Conservation (phyloP, 2,888 invertebrate genomes). For the Hyalella azteca region DNA sequence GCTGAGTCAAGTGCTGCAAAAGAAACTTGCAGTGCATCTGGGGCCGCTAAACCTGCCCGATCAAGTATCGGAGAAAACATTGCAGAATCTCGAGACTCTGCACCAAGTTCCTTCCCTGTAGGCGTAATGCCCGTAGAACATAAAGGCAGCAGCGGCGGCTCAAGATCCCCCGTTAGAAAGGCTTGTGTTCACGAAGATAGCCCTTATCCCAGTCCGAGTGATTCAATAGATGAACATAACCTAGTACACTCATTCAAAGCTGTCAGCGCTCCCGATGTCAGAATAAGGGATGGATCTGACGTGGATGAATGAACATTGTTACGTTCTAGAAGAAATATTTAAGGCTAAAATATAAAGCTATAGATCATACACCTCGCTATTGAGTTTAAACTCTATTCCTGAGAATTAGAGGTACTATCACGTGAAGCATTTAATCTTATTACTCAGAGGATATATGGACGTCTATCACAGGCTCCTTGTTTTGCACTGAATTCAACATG, state of each 20-base stretch:
- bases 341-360: too few relatives aligned
- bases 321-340: too few relatives aligned
- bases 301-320: too few relatives aligned
- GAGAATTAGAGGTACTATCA: too few relatives aligned
- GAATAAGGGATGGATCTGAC: background rate
- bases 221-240: background rate
- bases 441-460: too few relatives aligned
- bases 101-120: too few relatives aligned
- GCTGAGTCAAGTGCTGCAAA: background rate
- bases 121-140: background rate
- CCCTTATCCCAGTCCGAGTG: background rate
- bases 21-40: background rate
- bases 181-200: background rate
- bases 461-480: too few relatives aligned
- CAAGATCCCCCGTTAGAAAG: background rate
- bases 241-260: constrained; percentile 13
- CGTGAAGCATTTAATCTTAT: too few relatives aligned
- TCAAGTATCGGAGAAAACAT: background rate
- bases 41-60: background rate
- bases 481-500: too few relatives aligned
- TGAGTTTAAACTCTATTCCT: too few relatives aligned
- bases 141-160: background rate
- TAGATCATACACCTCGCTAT: too few relatives aligned
- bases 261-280: constrained; percentile 31
- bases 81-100: too few relatives aligned